These are phyloP conservation scores for Chaetodon auriga DNA, from an alignment of 2,113 vertebrate genomes.

Conservation along the genomic window DNA sequence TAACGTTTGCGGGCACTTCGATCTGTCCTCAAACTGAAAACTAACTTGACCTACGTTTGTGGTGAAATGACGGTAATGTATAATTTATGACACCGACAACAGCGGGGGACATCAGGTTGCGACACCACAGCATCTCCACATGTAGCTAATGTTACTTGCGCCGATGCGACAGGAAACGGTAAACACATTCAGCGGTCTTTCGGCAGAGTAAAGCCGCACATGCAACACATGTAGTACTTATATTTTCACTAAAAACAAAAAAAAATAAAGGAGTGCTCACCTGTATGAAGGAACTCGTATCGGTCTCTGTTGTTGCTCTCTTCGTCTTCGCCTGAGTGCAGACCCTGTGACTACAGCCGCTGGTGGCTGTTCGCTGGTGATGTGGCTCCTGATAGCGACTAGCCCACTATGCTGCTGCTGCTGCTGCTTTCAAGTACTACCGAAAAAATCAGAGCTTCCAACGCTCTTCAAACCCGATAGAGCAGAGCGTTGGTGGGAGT, in stretches of 20 bases:
- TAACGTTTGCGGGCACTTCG: neutral
- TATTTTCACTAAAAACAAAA: neutral
- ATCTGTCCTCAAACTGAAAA: neutral
- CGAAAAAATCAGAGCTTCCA: neutral
- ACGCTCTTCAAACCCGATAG: neutral
- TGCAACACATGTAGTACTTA: neutral
- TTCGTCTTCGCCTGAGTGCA: neutral
- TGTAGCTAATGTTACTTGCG: neutral
- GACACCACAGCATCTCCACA: conserved; percentile 49
- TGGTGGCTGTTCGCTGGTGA: conserved; percentile 39
- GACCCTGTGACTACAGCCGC: conserved; percentile 30
- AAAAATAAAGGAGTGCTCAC: conserved; percentile 6
- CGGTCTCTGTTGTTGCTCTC: neutral
- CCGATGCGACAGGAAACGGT: conserved; percentile 15
- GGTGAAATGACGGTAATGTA: neutral
- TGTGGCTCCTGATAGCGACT: conserved; percentile 6
- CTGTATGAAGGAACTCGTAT: neutral
- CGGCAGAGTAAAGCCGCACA: neutral
- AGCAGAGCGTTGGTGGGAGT: too few relatives aligned
- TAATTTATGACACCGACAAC: neutral
- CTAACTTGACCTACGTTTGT: neutral
- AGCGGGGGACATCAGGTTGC: neutral
- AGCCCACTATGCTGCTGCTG: conserved; percentile 14
- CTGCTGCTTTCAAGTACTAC: conserved; percentile 55
- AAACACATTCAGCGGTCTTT: neutral